Base-by-base conservation (phyloP, 2,797 vertebrate genomes). In the Capromys pilorides region DNA sequence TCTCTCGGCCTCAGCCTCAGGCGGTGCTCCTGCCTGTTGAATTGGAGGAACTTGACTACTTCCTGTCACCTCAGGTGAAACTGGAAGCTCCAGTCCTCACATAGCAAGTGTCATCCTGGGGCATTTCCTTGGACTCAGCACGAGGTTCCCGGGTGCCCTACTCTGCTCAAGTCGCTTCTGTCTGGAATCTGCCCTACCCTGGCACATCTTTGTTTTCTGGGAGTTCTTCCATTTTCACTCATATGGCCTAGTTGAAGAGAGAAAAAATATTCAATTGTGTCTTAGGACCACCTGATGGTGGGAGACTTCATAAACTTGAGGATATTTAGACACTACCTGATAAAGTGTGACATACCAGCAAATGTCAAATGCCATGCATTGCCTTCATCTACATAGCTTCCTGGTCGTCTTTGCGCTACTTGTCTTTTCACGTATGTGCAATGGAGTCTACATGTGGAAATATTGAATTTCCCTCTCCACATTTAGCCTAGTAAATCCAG, bases 21-120 rank as follows among this genome's bases (percentile, higher is more conserved):
- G 45, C 11, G 31, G 78, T 5, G 16, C 24, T 36, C 5, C 45
- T 64, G 49, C 64, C 24, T 13, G 45, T 45, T 28, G 33, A 73
- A 10, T 45, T 31, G 36, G 31, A 41, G 21, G 84, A 83, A 13
- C 57, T 51, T 1, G 4, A 10, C 1, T 62, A 85, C n/a, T 77
- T 89, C 78, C 45, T 77, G 26, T 2, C 2, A 6, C n/a, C 4
- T 21, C 14, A 13, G 18, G 45, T 41, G 54, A n/a, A 36, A 22
- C 24, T 6, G 0, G 36, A 45, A 64, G 49, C 57, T 51, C 14
- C 8, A 1, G 31, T 73, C 24, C 21, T 39, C 19, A 21, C 41
- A 1, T 0, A 2, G 0, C 39, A 49, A 41, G n/a, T 3, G 0
- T 0, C 6, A 18, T 18, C 33, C 45, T 73, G 49, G 77, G 59